Evolutionary conservation across 2,113 vertebrate genomes (phyloP), one percentile per base, ranked within the genome.

Genomic region (Malurus elegans): DNA sequence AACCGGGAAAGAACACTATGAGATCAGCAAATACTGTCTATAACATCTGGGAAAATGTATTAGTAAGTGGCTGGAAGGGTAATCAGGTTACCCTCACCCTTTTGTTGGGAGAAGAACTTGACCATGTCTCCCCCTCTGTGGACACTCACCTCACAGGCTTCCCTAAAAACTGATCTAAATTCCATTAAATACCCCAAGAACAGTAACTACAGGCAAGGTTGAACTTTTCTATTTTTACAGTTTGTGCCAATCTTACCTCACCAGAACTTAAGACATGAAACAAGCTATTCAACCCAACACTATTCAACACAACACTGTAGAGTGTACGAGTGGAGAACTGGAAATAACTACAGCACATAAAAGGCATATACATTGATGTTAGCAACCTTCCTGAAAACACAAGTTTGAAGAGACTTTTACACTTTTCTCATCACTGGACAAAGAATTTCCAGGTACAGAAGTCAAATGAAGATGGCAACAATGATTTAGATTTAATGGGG

Each of bases 1-100:
- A 84, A 6, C 10, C 26, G 34, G 10, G 38, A 73, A 85, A 57
- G 48, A 76, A 87, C 90, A 70, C 29, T 0, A 44, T 12, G 6
- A 73, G 79, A 80, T 61, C n/a, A 62, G 56, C 38, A 64, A 56
- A 79, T 16, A 42, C 4, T 2, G 4, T 18, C 18, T 5, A 5
- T 8, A 62, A 51, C 15, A 42, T 2, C 38, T 26, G 48, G 8
- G 25, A n/a, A 54, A 80, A 84, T 23, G 66, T 40, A 62, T 60
- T 12, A 61, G 10, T 36, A 57, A 76, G 44, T 28, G 20, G 8
- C 42, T 78, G 26, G 28, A 83, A 65, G 4, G 21, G 8, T 9
- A 57, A 62, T 15, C 29, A 60, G 2, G 5, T 8, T 15, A 47
- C 7, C 29, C 19, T 83, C 1, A 0, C 6, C 3, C 21, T 70